These are phyloP conservation scores for Craterocephalus amniculus DNA, from an alignment of 2,797 vertebrate species.

Conservation along the genomic window DNA sequence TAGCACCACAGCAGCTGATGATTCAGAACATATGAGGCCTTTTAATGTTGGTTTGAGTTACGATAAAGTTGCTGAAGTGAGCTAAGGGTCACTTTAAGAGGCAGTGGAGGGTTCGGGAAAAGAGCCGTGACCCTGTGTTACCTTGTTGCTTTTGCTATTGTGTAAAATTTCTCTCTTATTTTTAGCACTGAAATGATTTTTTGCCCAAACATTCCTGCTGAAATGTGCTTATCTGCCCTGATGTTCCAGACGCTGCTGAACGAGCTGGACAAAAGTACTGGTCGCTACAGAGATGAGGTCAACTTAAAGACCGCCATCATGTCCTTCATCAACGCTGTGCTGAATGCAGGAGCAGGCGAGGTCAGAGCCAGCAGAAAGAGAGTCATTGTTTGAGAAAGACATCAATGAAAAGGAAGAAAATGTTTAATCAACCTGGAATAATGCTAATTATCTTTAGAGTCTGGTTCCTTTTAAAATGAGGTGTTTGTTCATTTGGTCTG, in stretches of 20 bases:
- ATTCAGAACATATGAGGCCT: constrained; percentile 35
- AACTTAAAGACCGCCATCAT: constrained; percentile 98
- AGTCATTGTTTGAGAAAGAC: not conserved
- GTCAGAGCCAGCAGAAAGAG: constrained; percentile 71
- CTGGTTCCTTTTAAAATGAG: not conserved
- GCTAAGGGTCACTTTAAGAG: constrained; percentile 17
- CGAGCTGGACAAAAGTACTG: constrained; percentile 92
- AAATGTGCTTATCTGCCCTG: constrained; percentile 7
- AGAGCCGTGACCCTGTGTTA: constrained; percentile 28
- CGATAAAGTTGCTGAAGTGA: constrained; percentile 42
- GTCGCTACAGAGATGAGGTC: constrained; percentile 94
- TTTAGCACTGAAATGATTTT: not conserved
- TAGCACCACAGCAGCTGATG: constrained; percentile 51
- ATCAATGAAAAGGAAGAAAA: not conserved
- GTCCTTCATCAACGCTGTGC: constrained; percentile 97
- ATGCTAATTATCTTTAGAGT: not conserved
- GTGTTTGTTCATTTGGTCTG: not conserved
- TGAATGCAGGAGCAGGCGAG: constrained; percentile 96
- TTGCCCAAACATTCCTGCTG: not conserved
- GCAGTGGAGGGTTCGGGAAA: constrained; percentile 10
- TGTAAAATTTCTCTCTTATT: constrained; percentile 1
- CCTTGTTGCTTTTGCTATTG: constrained; percentile 9
- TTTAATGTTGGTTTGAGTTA: constrained; percentile 53
- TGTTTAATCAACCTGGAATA: not conserved
- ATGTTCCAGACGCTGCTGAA: constrained; percentile 88